Conservation (phyloP, 2,113 vertebrate species). For the Gallinago jamesoni region DNA sequence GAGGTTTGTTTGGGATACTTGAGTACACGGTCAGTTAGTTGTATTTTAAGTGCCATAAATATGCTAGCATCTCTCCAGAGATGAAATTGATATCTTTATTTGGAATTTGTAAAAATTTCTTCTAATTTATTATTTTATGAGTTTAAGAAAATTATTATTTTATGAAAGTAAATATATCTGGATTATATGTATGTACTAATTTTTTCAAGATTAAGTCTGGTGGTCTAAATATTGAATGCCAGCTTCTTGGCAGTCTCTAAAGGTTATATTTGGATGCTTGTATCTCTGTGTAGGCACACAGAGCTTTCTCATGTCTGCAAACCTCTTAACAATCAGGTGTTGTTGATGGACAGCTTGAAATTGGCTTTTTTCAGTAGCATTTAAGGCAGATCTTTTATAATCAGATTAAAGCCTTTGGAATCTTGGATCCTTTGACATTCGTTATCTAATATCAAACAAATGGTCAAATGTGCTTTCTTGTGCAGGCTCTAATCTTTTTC, state of each 20-base stretch:
- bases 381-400: background rate
- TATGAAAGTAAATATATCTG: background rate
- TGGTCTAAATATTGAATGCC: background rate
- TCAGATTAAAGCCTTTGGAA: background rate
- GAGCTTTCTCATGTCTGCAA: background rate
- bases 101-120: background rate
- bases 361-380: background rate
- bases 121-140: background rate
- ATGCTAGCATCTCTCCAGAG: background rate
- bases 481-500: background rate
- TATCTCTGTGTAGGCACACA: background rate
- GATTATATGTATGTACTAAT: background rate
- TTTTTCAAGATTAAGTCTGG: background rate
- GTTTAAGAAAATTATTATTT: background rate
- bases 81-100: background rate
- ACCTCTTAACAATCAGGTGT: background rate
- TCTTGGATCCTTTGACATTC: background rate
- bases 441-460: background rate
- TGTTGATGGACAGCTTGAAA: background rate
- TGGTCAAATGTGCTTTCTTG: background rate
- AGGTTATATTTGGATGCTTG: background rate
- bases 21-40: background rate
- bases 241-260: background rate
- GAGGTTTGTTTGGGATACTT: background rate
- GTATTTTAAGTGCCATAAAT: background rate